phyloP scores from a whole-genome alignment of 1,140 invertebrate genomes.

The Magallana angulata region DNA sequence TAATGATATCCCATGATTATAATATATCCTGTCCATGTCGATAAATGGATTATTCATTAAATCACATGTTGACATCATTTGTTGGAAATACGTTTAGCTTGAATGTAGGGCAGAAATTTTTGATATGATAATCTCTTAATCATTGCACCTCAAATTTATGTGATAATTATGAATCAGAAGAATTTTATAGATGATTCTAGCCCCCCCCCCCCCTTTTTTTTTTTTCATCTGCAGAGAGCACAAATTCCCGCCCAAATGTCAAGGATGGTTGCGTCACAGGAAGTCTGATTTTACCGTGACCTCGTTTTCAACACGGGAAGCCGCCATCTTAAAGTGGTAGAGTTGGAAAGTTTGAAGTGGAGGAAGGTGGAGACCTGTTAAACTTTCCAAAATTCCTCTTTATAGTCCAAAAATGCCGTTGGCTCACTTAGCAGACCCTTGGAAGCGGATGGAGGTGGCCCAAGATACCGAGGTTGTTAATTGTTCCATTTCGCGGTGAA shows the following conservation, averaged over 20 bases:
- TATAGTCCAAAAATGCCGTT: slow-evolving; percentile 76
- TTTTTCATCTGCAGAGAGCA: background rate
- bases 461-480: slow-evolving; percentile 73
- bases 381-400: slow-evolving; percentile 72
- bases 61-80: no score
- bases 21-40: no score
- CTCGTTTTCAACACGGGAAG: slow-evolving; percentile 59
- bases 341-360: slow-evolving; percentile 49
- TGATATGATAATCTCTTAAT: no score
- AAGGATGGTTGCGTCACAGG: slow-evolving; percentile 57
- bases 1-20: no score
- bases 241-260: slow-evolving; percentile 39
- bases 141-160: no score
- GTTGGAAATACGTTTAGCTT: no score
- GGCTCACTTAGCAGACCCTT: slow-evolving; percentile 77
- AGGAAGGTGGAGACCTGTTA: slow-evolving; percentile 2
- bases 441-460: slow-evolving; percentile 76
- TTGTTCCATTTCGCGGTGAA: slow-evolving; percentile 24
- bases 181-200: no score
- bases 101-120: no score
- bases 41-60: no score
- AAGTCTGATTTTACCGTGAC: slow-evolving; percentile 55
- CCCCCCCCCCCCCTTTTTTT: background rate
- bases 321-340: slow-evolving; percentile 69
- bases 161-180: no score